Evolutionary conservation across 2,113 vertebrate species (phyloP).

Genomic region (Sinocyclocheilus anophthalmus): DNA sequence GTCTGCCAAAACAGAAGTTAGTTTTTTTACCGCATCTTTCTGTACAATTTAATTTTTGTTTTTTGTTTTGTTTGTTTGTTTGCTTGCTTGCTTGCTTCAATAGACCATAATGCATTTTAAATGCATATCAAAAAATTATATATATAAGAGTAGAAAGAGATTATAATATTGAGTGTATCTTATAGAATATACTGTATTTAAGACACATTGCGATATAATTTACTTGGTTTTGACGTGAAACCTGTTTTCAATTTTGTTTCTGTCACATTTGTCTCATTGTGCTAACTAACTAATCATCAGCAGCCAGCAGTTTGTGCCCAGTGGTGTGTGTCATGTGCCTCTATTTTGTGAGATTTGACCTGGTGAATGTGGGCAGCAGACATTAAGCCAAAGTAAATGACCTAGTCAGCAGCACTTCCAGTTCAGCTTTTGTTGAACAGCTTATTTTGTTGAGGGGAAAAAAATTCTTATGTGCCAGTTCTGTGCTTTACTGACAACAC

Average conservation of each 20-base stretch:
- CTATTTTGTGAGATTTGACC: conserved; percentile 34
- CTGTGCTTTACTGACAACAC: neutral
- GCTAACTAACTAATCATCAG: conserved; percentile 25
- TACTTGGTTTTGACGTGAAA: no score
- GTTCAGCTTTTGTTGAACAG: neutral
- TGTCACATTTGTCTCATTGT: conserved; percentile 2
- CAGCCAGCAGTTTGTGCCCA: conserved; percentile 33
- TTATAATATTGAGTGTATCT: no score
- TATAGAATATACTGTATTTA: no score
- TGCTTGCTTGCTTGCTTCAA: no score
- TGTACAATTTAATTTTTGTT: neutral
- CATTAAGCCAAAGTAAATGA: conserved; percentile 10
- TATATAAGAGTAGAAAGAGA: neutral
- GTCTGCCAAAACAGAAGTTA: no score
- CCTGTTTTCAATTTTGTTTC: neutral
- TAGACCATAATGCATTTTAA: neutral
- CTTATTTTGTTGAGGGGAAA: neutral
- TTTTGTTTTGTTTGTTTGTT: neutral
- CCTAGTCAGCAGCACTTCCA: conserved; percentile 17
- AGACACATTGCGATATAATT: no score
- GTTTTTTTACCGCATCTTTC: no score
- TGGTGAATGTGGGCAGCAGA: conserved; percentile 4
- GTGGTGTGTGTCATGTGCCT: conserved; percentile 31
- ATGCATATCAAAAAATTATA: neutral
- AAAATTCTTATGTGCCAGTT: neutral